These are phyloP conservation scores for Hypsopygia costalis DNA, from an alignment of 2,888 invertebrate species.

Conservation along the genomic window DNA sequence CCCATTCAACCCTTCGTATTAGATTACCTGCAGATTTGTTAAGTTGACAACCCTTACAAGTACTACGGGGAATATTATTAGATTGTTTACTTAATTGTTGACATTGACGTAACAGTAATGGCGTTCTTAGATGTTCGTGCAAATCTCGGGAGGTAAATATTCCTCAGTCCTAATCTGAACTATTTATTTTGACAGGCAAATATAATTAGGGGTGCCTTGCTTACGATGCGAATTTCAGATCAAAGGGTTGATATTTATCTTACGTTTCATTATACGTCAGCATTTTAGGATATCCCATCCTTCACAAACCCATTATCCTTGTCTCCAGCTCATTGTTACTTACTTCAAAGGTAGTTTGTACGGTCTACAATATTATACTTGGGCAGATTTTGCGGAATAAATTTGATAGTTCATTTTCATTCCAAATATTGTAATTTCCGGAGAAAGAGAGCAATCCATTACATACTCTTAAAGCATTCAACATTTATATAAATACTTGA, in stretches of 20 bases:
- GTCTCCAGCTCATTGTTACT: too few species aligned
- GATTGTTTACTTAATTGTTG: constrained; percentile 16
- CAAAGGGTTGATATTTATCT: not conserved
- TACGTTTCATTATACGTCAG: not conserved
- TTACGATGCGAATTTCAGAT: not conserved
- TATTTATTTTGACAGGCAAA: not conserved
- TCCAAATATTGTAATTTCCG: too few species aligned
- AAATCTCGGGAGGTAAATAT: constrained; percentile 9
- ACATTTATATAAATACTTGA: too few species aligned
- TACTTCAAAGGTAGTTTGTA: too few species aligned
- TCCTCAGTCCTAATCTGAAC: not conserved
- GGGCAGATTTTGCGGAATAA: too few species aligned
- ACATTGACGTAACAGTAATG: not conserved
- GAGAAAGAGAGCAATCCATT: too few species aligned
- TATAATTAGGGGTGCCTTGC: not conserved
- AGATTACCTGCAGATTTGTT: too few species aligned
- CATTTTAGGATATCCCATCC: not conserved
- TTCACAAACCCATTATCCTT: not conserved
- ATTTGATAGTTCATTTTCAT: too few species aligned
- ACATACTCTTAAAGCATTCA: too few species aligned
- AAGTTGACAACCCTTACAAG: not conserved
- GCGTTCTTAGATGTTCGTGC: constrained; percentile 3
- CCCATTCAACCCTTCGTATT: too few species aligned
- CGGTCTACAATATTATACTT: too few species aligned
- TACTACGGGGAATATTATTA: constrained; percentile 14